Conservation (phyloP, 30 jellyfish, hydroid and myxozoan genomes). For the Sanderia malayensis region DNA sequence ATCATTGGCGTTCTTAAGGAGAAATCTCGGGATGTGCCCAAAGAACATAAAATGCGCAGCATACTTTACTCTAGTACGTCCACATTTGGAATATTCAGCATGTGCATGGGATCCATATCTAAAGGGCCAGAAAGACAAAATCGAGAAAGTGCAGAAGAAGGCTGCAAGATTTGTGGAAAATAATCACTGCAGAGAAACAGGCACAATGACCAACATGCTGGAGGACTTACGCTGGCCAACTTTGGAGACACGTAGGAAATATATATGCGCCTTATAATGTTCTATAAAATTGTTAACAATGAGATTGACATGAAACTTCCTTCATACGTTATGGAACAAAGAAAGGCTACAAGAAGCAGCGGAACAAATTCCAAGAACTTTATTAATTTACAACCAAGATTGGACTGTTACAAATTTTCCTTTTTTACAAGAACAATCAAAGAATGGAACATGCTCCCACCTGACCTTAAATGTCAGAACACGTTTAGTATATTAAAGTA, state of each 20-base stretch:
- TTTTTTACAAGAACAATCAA: too few species aligned
- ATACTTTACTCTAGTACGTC: constrained; percentile 63
- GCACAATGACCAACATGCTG: constrained; percentile 54
- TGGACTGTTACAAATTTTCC: too few species aligned
- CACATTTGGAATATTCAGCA: constrained; percentile 63
- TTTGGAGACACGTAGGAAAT: neutral
- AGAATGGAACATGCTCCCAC: too few species aligned
- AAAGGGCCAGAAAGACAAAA: constrained; percentile 49
- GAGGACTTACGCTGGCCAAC: constrained; percentile 59
- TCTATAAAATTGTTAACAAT: constrained; percentile 26
- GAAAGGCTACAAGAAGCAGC: too few species aligned
- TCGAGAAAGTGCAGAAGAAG: constrained; percentile 43
- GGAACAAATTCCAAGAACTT: too few species aligned
- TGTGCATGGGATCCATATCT: constrained; percentile 64
- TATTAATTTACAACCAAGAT: too few species aligned
- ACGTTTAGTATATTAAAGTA: too few species aligned
- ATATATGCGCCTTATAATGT: constrained; percentile 10
- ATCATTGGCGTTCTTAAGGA: constrained; percentile 35
- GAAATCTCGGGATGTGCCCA: constrained; percentile 71
- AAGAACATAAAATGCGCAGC: constrained; percentile 57
- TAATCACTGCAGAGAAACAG: constrained; percentile 47
- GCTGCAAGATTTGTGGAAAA: constrained; percentile 44
- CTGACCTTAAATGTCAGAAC: too few species aligned
- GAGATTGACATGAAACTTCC: too few species aligned
- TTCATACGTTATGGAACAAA: too few species aligned